Percentiles rank a stretch among this genome's conserved stretches.
Evolutionary conservation across 2,113 vertebrate species (phyloP).

Genomic region (Lepisosteus oculatus): DNA sequence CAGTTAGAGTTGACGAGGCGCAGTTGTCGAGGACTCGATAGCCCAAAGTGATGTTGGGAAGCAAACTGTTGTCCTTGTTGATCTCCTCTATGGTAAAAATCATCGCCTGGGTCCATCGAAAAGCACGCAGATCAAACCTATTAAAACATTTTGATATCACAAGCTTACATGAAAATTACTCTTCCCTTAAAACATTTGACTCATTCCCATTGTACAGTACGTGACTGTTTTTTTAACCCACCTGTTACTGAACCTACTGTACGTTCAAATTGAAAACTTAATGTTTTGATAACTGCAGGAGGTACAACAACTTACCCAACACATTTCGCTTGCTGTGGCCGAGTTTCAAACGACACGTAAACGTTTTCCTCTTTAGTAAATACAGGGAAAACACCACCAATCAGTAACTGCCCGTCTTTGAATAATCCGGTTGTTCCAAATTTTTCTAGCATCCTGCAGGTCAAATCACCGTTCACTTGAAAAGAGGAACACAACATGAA

Average conservation of each 20-base stretch:
- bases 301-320: constrained; percentile 44
- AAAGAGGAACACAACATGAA: constrained; percentile 17
- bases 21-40: constrained; percentile 72
- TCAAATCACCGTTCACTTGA: constrained; percentile 25
- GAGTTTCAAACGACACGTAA: constrained; percentile 34
- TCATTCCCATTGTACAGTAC: too few species aligned
- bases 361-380: constrained; percentile 57
- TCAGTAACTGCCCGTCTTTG: constrained; percentile 61
- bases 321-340: constrained; percentile 45
- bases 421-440: constrained; percentile 53
- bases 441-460: constrained; percentile 46
- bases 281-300: too few species aligned
- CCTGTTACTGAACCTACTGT: too few species aligned
- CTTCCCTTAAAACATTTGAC: too few species aligned
- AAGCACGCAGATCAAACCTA: constrained; percentile 69
- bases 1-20: constrained; percentile 56
- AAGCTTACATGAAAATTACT: too few species aligned
- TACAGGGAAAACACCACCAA: constrained; percentile 67
- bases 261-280: too few species aligned
- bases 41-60: constrained; percentile 64
- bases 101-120: constrained; percentile 75
- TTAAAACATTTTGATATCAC: not conserved
- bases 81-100: constrained; percentile 72
- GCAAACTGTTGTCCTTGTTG: constrained; percentile 54
- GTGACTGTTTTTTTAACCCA: too few species aligned